These are phyloP conservation scores for Platycnemis pennipes DNA, from an alignment of 2,888 invertebrate genomes.

Conservation along the genomic window DNA sequence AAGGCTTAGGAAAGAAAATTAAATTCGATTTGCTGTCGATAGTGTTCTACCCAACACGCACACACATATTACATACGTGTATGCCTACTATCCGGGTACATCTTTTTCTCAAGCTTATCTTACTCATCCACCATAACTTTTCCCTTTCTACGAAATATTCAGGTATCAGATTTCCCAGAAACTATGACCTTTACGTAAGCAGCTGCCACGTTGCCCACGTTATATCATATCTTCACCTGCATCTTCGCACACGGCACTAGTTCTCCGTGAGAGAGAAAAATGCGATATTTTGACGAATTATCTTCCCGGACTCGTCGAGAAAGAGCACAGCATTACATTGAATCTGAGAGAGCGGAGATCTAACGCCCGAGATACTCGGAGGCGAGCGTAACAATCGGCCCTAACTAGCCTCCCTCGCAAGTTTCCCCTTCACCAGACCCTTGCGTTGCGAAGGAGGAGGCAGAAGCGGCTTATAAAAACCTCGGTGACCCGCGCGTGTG, in stretches of 20 bases:
- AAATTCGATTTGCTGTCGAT: background rate
- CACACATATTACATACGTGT: background rate
- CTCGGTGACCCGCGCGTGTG: background rate
- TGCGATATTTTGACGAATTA: background rate
- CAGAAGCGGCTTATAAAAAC: background rate
- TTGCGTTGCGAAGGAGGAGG: background rate
- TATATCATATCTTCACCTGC: conserved; percentile 29
- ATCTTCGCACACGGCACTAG: background rate
- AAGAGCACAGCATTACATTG: background rate
- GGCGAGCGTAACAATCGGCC: conserved; percentile 15
- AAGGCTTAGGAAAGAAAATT: background rate
- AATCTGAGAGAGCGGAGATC: background rate
- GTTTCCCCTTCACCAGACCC: background rate
- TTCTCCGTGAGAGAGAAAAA: background rate
- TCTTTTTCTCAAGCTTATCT: background rate
- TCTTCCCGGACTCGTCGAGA: background rate
- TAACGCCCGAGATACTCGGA: background rate
- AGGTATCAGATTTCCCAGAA: background rate
- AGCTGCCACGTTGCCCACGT: background rate
- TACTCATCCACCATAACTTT: background rate
- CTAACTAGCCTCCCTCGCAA: background rate
- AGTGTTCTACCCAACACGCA: background rate
- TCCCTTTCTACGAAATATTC: background rate
- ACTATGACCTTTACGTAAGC: background rate
- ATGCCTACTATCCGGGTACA: background rate